Conservation (phyloP, 2,797 vertebrate genomes). For the Argentina silus region DNA sequence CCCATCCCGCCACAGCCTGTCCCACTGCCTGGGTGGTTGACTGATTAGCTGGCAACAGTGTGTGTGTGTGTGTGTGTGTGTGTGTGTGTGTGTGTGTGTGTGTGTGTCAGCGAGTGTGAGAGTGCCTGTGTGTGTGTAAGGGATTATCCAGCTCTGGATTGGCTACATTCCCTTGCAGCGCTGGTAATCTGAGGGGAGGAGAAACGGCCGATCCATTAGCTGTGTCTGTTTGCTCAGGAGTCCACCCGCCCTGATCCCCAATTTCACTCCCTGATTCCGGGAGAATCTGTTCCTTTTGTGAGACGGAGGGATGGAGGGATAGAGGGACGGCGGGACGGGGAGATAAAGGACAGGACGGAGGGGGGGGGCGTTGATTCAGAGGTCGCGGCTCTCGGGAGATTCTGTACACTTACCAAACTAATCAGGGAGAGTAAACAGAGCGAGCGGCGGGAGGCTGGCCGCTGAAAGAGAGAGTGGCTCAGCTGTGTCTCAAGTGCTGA, state of each 20-base stretch:
- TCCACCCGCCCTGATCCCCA: conserved; percentile 87
- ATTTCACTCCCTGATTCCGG: conserved; percentile 87
- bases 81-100: conserved; percentile 7
- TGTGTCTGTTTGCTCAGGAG: conserved; percentile 92
- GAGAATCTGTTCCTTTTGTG: conserved; percentile 88
- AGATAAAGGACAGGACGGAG: conserved; percentile 67
- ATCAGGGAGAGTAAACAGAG: conserved; percentile 87
- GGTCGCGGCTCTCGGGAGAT: conserved; percentile 79
- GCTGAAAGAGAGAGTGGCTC: conserved; percentile 68
- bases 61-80: conserved; percentile 50
- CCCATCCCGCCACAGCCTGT: conserved; percentile 75
- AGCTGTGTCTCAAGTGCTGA: conserved; percentile 84
- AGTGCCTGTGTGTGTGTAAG: conserved; percentile 86
- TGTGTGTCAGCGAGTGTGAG: conserved; percentile 53
- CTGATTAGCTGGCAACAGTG: conserved; percentile 81
- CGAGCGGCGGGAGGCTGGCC: conserved; percentile 68
- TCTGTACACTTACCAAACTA: conserved; percentile 85
- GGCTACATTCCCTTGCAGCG: conserved; percentile 85
- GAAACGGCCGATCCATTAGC: conserved; percentile 89
- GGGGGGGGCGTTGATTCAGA: conserved; percentile 82
- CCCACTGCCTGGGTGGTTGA: conserved; percentile 92
- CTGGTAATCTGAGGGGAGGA: conserved; percentile 97
- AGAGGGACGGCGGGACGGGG: conserved; percentile 41
- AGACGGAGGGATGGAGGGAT: conserved; percentile 23
- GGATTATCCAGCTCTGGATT: conserved; percentile 87